phyloP scores from a whole-genome alignment of 2,888 invertebrate species.

The Amphipyra tragopoginis region DNA sequence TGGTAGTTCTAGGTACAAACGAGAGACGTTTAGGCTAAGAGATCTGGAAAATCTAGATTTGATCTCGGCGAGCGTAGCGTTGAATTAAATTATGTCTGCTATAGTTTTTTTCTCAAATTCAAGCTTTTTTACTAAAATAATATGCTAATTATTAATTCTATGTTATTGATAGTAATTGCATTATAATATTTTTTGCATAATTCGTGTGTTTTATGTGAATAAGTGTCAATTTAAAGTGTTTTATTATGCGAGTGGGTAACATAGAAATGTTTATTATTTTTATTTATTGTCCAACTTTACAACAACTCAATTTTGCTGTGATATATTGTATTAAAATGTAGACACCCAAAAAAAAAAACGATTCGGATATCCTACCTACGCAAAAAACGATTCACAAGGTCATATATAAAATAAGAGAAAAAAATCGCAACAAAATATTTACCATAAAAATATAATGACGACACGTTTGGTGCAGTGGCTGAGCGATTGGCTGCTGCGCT shows the following conservation, averaged over 20 bases:
- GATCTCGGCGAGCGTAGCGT: constrained; percentile 21
- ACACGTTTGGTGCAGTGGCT: too few species aligned
- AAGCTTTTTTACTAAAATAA: constrained; percentile 1
- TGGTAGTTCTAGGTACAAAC: constrained; percentile 85
- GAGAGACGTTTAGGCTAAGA: constrained; percentile 67
- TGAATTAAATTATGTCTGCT: constrained; percentile 14
- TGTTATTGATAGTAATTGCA: not conserved
- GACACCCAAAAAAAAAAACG: too few species aligned
- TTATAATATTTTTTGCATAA: constrained; percentile 3
- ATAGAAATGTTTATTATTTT: not conserved
- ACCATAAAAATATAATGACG: too few species aligned
- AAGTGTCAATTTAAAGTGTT: not conserved
- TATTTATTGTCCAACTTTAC: too few species aligned
- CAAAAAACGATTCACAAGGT: too few species aligned
- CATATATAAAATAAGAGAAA: too few species aligned
- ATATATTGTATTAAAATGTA: constrained; percentile 7
- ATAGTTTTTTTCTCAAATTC: not conserved
- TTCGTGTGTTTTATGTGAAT: constrained; percentile 17
- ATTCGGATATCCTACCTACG: too few species aligned
- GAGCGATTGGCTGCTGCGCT: too few species aligned
- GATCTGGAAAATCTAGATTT: constrained; percentile 52
- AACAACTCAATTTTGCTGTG: not conserved
- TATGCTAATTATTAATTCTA: constrained; percentile 10
- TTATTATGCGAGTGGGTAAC: constrained; percentile 2
- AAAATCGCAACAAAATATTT: too few species aligned